Base-by-base conservation (phyloP, 2,888 invertebrate species). In the Lithophane ornitopus region DNA sequence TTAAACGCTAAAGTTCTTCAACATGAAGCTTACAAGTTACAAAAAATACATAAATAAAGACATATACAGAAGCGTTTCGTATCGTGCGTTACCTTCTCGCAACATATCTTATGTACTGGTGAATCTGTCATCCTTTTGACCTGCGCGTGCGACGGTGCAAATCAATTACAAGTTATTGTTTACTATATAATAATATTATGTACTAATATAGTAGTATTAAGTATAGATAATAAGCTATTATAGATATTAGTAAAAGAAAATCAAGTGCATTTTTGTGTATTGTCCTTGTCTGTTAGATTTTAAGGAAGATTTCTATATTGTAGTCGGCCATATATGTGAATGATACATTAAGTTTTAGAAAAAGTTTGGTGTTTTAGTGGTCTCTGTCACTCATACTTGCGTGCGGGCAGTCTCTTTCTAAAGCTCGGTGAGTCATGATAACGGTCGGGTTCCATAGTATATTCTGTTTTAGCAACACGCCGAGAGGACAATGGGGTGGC, bases 91-190 rank as follows among this genome's bases (percentile, higher is more conserved):
- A 97, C 97, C 97, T 97, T 97, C 87, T 94, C 94, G 92, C 97
- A 96, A 97, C 97, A 97, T 91, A 97, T 94, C 94, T 95, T 97
- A 95, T 97, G 97, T 90, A 96, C 92, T 69, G 94, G 94, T 83
- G 95, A 93, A 72, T 93, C 90, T 71, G 92, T 91, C 91, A 92
- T 92, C 93, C 94, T 86, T 82, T 89, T 90, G 85, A 94, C 90
- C 94, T 95, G 94, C 86, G 91, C 81, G 93, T 89, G 93, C 89
- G 90, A 69, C 80, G 78, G 92, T 91, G 93, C 89, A 90, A 90
- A 87, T 89, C 85, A 85, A 87, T 82, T 87, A 77, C 76, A 88
- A 77, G 81, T 82, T 74, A 58, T 68, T 54, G 46, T 58, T 61
- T 61, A 81, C n/a, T 44, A 46, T 41, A 63, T 8, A 26, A 34